Evolutionary conservation across 92 coral and sea anemone species (phyloP).

Genomic region (Actinostola sp.): DNA sequence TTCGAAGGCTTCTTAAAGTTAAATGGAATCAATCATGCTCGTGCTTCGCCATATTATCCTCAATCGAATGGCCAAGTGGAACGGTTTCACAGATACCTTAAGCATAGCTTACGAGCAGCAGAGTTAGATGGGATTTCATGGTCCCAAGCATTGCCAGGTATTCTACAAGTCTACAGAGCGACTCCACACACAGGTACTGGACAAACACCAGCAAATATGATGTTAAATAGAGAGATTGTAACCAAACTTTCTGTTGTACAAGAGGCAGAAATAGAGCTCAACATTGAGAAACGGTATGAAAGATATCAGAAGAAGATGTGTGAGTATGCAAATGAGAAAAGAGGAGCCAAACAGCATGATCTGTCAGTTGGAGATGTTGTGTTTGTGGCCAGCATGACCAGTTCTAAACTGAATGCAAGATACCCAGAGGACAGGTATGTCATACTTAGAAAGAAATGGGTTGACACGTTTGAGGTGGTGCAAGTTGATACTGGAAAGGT

Average conservation of each 20-base stretch:
- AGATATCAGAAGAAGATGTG: conserved; percentile 34
- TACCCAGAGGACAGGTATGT: conserved; percentile 12
- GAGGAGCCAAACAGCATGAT: conserved; percentile 13
- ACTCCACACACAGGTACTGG: conserved; percentile 59
- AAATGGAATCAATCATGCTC: conserved; percentile 55
- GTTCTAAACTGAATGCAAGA: conserved; percentile 10
- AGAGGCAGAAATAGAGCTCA: conserved; percentile 1
- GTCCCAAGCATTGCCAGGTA: conserved; percentile 46
- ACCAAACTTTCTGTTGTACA: conserved; percentile 39
- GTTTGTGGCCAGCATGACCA: conserved; percentile 29
- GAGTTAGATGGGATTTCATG: conserved; percentile 40
- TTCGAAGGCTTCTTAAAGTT: conserved; percentile 49
- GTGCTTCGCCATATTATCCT: conserved; percentile 59
- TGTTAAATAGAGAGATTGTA: conserved; percentile 41
- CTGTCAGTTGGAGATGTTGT: conserved; percentile 33
- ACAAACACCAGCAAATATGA: conserved; percentile 44
- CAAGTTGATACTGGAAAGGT: conserved; percentile 21
- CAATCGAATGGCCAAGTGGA: conserved; percentile 51
- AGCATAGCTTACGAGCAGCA: conserved; percentile 50
- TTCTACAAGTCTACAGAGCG: conserved; percentile 47
- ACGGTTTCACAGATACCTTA: conserved; percentile 43
- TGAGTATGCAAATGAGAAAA: conserved; percentile 9
- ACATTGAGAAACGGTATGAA: conserved; percentile 20
- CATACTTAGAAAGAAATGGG: conserved; percentile 21
- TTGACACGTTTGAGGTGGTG: conserved; percentile 24